Evolutionary conservation across 2,113 vertebrate genomes (phyloP), one percentile per base, ranked within the genome.

Genomic region (Baryphthengus martii): DNA sequence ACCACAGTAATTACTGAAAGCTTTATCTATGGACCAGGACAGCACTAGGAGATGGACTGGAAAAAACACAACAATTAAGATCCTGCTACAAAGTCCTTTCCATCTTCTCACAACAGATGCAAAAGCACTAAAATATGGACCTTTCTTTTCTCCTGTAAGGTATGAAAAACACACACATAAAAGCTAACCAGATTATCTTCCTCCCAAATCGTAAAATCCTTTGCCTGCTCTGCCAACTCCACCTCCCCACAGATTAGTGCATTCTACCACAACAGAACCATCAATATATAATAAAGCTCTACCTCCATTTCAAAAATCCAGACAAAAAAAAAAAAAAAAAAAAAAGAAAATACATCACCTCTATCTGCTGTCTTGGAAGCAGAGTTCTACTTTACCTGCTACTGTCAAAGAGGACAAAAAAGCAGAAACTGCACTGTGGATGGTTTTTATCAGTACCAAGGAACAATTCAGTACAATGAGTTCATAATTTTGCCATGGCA

Each of bases 21-120:
- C 13, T 56, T 86, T 15, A n/a, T 28, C 24, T 58, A 1, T 33
- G 23, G 13, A 26, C 15, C 7, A 35, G 33, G 17, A 50, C 7
- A 28, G 42, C 0, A 0, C 3, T 40, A 6, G 9, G 19, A 42
- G 49, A 58, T 16, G 12, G 11, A 13, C 1, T 39, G 14, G 59
- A 72, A 18, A 80, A 31, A 0, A 2, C 18, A 59, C 3, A 56
- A 70, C 2, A 2, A 37, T 24, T 39, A 56, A 85, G 40, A 17
- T 93, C 44, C 25, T 90, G 8, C 33, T 63, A 33, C 33, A 66
- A 68, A 77, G 15, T 40, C 13, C 11, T 42, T 81, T 59, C 15
- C 7, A 62, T 33, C 23, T 17, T 62, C 56, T 49, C 31, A 15
- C 45, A 83, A 70, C n/a, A 39, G 7, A 70, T 58, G 11, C 9